Percentiles rank a stretch among this genome's conserved stretches.
These are phyloP conservation scores for Bimastos eiseni DNA, from an alignment of 2,888 invertebrate genomes.

Conservation along the genomic window DNA sequence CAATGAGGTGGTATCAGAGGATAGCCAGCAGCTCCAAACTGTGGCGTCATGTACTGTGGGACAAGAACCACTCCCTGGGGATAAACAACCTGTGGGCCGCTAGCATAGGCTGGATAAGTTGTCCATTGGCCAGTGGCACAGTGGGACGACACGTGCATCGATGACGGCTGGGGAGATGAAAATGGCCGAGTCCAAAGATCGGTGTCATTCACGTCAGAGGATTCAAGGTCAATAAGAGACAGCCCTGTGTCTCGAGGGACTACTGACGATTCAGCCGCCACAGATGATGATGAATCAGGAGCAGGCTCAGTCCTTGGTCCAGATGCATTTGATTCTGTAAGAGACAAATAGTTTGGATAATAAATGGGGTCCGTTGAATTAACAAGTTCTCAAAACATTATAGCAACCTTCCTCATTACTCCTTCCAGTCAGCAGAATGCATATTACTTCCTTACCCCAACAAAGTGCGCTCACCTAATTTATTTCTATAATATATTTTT, in stretches of 20 bases:
- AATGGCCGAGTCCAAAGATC: neutral
- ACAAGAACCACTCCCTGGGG: constrained; percentile 13
- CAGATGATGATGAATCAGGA: neutral
- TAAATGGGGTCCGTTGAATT: neutral
- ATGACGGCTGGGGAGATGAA: neutral
- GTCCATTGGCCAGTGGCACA: neutral
- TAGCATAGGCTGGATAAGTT: neutral
- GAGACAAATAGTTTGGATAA: neutral
- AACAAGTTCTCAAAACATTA: neutral
- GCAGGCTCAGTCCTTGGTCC: neutral
- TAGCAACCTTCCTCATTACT: neutral
- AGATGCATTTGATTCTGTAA: constrained; percentile 19
- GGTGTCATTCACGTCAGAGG: neutral
- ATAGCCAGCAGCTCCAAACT: constrained; percentile 3
- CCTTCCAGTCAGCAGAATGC: no score
- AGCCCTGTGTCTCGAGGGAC: neutral
- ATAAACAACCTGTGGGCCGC: constrained; percentile 3
- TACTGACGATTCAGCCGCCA: neutral
- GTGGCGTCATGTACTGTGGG: neutral
- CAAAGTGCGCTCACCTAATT: no score
- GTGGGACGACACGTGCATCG: neutral
- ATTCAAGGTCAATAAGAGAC: constrained; percentile 23
- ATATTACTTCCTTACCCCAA: no score
- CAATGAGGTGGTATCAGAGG: neutral
- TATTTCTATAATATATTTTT: no score